Evolutionary conservation across 2,888 invertebrate genomes (phyloP), one percentile per base, ranked within the genome.

Genomic region (Drosophila testacea): DNA sequence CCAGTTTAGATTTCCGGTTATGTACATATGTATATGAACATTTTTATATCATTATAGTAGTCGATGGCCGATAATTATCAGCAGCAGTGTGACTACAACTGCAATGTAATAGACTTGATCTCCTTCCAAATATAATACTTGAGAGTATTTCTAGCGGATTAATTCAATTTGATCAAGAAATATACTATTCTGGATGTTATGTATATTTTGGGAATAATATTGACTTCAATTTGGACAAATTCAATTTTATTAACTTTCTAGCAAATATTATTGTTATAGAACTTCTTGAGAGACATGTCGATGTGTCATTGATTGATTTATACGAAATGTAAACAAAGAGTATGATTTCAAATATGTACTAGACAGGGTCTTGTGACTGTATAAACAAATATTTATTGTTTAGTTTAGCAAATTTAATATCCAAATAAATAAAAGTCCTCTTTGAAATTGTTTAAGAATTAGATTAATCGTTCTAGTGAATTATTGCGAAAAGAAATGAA

Each of bases 1-100:
- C 70, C 38, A 34, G 70, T 74, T 74, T 66, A 39, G 57, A 74
- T 74, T 74, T 74, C 73, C 75, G 73, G 75, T 75, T 75, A 69
- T 69, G 55, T 52, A 28, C 36, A 48, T 41, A 22, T 13, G 2
- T 42, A 27, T 73, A 60, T 36, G 64, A 69, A 69, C 56, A 61
- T 64, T 36, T 74, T 56, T 47, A 64, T 56, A 57, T 74, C 64
- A 46, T 69, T 59, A 63, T 63, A 56, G 47, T 56, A 50, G 57
- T 47, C 54, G 52, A 48, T 50, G 65, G 52, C 52, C 47, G 55
- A 69, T 70, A 41, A 60, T 51, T 60, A 60, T 51, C 46, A 36
- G 30, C 38, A 56, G 38, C 38, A 28, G 11, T 44, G 34, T 57
- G 57, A 28, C 42, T 54, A 30, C 55, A 62, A 36, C 36, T 61